Evolutionary conservation across 2,113 vertebrate genomes (phyloP).

Genomic region (Triplophysa rosa): DNA sequence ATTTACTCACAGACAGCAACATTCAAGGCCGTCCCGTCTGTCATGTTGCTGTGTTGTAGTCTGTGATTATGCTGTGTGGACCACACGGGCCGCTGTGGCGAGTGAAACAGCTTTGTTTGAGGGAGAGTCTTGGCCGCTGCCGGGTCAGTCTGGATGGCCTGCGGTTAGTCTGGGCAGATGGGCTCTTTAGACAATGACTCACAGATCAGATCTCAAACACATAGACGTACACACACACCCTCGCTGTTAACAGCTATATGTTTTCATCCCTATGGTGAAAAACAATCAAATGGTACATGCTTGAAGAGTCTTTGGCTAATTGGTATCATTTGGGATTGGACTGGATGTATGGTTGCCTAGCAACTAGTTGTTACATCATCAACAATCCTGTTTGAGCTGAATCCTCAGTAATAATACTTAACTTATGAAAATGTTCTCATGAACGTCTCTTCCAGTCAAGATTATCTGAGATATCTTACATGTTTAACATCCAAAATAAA

Average conservation of each 20-base stretch:
- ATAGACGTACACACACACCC: conserved; percentile 7
- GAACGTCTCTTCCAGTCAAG: no score
- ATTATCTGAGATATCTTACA: no score
- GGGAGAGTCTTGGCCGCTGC: neutral
- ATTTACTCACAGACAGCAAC: neutral
- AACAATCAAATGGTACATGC: neutral
- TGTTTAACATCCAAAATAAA: no score
- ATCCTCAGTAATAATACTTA: no score
- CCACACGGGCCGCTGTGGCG: neutral
- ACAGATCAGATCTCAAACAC: conserved; percentile 13
- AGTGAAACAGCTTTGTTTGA: conserved; percentile 27
- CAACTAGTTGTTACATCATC: no score
- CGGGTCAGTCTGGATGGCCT: conserved; percentile 20
- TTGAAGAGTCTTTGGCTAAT: no score
- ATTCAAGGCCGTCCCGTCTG: neutral
- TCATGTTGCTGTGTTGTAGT: neutral
- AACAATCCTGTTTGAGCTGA: no score
- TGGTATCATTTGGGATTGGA: no score
- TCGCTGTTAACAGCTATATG: neutral
- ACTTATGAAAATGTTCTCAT: no score
- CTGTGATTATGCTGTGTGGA: neutral
- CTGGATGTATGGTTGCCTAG: no score
- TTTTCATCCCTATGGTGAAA: neutral
- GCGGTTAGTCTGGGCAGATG: conserved; percentile 42
- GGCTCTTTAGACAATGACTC: conserved; percentile 28